phyloP scores from a whole-genome alignment of 1,140 invertebrate species.

The Augochlora pura region DNA sequence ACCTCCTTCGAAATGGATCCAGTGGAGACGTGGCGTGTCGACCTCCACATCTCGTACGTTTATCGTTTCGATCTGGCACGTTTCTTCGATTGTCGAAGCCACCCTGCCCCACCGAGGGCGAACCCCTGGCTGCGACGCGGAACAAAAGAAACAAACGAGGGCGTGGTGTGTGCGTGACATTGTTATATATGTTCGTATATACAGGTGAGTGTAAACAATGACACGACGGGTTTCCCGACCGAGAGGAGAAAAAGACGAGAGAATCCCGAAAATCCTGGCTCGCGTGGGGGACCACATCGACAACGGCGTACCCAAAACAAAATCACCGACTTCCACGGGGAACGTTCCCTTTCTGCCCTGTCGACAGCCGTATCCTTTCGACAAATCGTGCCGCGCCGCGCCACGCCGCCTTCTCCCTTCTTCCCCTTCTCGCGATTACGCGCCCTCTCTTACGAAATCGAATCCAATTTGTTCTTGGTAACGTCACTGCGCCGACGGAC shows the following conservation, averaged over 20 bases:
- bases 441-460: not conserved
- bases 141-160: slow-evolving; percentile 80
- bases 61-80: slow-evolving; percentile 54
- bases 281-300: not conserved
- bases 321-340: slow-evolving; percentile 64
- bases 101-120: slow-evolving; percentile 7
- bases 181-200: slow-evolving; percentile 75
- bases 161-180: slow-evolving; percentile 76
- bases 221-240: slow-evolving; percentile 25
- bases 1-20: slow-evolving; percentile 23
- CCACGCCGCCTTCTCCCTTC: slow-evolving; percentile 19
- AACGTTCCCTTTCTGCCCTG: slow-evolving; percentile 21
- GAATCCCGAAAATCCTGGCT: slow-evolving; percentile 54
- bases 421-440: not conserved
- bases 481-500: slow-evolving; percentile 50
- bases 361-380: slow-evolving; percentile 66
- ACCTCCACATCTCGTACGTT: slow-evolving; percentile 22
- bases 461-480: slow-evolving; percentile 67
- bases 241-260: slow-evolving; percentile 13
- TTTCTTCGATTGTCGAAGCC: slow-evolving; percentile 42
- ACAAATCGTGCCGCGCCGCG: slow-evolving; percentile 65
- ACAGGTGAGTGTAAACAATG: slow-evolving; percentile 66
- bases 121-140: slow-evolving; percentile 73
- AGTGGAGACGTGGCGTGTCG: not conserved
- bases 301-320: slow-evolving; percentile 61